These are phyloP conservation scores for Drosophila subpulchrella DNA, from an alignment of 1,140 invertebrate species.

Conservation along the genomic window DNA sequence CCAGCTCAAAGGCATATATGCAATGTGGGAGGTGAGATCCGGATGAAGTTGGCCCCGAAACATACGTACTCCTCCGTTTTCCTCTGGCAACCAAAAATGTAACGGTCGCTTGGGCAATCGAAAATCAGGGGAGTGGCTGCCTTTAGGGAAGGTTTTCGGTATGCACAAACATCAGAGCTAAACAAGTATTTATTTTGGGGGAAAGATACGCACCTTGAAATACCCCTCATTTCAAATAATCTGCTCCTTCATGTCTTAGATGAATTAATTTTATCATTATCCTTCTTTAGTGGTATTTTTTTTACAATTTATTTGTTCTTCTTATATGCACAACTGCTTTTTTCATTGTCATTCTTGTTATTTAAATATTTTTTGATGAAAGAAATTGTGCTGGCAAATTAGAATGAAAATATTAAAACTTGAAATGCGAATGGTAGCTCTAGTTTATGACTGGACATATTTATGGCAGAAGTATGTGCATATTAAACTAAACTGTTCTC, in stretches of 20 bases:
- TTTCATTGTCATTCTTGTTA: neutral
- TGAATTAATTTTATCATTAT: too few relatives aligned
- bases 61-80: neutral
- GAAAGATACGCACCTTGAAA: neutral
- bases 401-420: constrained; percentile 1
- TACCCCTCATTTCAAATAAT: constrained; percentile 1
- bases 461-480: constrained; percentile 31
- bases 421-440: constrained; percentile 5
- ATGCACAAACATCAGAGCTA: constrained; percentile 12
- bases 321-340: too few relatives aligned
- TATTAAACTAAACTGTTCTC: constrained; percentile 15
- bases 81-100: constrained; percentile 54
- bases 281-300: too few relatives aligned
- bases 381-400: neutral
- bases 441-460: constrained; percentile 13
- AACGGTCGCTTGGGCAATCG: constrained; percentile 55
- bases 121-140: constrained; percentile 10
- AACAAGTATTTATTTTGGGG: constrained; percentile 13
- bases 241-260: too few relatives aligned
- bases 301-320: too few relatives aligned
- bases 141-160: constrained; percentile 35
- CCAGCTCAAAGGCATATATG: constrained; percentile 7
- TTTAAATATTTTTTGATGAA: too few relatives aligned
- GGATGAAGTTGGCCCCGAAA: constrained; percentile 12
- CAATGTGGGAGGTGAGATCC: constrained; percentile 7